Base-by-base conservation (phyloP, 1,140 invertebrate genomes). In the Palaemon carinicauda region DNA sequence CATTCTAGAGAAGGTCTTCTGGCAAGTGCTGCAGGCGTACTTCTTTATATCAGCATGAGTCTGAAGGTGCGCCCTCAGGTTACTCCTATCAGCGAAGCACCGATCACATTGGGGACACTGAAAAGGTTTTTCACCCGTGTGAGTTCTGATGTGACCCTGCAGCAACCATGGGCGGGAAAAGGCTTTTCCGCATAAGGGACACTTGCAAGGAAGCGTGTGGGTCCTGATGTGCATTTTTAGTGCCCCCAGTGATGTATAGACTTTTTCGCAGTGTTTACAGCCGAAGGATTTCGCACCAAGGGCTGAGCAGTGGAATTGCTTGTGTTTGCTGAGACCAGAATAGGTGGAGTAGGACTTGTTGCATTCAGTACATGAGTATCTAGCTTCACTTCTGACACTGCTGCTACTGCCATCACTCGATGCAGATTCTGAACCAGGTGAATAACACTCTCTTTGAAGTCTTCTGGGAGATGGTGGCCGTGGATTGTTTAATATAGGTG, bases 101-200 rank as follows among this genome's bases (percentile, higher is more conserved):
- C 84, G 75, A 78, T 86, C 84, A 41, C 84, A 86, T 77, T 86
- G 84, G 50, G 84, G 65, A 21, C 84, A 86, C 84, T 86, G 84
- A 77, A 86, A 86, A 78, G 84, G 84, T 60, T 86, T 86, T 78
- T 86, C 84, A 15, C 84, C 84, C 12, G 84, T 86, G 77, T 86
- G 84, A 78, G 84, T 86, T 65, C 84, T 86, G 84, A 86, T 86
- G 84, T 86, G 84, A n/a, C 84, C 84, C 84, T 86, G 84, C 77
- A 86, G 65, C 60, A 86, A 65, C 84, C 84, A 86, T 0, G 84
- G 84, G 53, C 84, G 84, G 50, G 84, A 86, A 78, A 86, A 86
- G 60, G 84, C 84, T 78, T 86, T 86, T 33, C 84, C 84, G 56
- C 84, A 86, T 9, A 86, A 65, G 33, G 80, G 84, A 56, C 84